phyloP scores from a whole-genome alignment of 2,888 invertebrate species.

The Cactoblastis cactorum region DNA sequence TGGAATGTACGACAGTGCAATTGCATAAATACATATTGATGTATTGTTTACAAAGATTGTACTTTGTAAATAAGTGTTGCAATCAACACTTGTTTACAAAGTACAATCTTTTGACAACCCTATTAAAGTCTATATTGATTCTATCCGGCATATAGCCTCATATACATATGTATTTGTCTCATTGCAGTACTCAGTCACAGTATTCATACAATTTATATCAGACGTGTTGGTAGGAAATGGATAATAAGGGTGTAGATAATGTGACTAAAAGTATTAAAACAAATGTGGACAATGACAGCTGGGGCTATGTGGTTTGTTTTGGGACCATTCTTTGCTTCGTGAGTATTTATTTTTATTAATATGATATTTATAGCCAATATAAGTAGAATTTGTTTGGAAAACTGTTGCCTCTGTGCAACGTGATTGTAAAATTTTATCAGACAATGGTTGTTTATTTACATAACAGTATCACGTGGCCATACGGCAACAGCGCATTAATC shows the following conservation, averaged over 20 bases:
- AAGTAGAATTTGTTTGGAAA: background rate
- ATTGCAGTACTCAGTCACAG: slow-evolving; percentile 7
- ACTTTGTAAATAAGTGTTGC: background rate
- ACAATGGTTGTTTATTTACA: background rate
- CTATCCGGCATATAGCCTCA: background rate
- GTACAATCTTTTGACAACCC: slow-evolving; percentile 5
- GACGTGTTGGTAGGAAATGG: slow-evolving; percentile 23
- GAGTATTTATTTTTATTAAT: slow-evolving; percentile 45
- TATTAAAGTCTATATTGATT: background rate
- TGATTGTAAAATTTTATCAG: background rate
- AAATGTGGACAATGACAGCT: slow-evolving; percentile 34
- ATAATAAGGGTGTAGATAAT: slow-evolving; percentile 21
- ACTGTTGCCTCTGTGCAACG: background rate
- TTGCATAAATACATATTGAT: no score
- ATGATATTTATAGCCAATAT: background rate
- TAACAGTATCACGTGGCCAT: background rate
- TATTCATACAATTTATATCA: slow-evolving; percentile 1
- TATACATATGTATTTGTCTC: background rate
- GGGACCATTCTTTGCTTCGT: slow-evolving; percentile 82
- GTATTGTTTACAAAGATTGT: background rate
- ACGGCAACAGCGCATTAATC: no score
- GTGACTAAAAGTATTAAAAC: slow-evolving; percentile 17
- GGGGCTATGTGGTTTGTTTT: slow-evolving; percentile 83
- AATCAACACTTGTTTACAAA: background rate
- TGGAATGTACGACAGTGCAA: no score